These are phyloP conservation scores for Pipra filicauda DNA, from an alignment of 2,113 vertebrate species.

Conservation along the genomic window DNA sequence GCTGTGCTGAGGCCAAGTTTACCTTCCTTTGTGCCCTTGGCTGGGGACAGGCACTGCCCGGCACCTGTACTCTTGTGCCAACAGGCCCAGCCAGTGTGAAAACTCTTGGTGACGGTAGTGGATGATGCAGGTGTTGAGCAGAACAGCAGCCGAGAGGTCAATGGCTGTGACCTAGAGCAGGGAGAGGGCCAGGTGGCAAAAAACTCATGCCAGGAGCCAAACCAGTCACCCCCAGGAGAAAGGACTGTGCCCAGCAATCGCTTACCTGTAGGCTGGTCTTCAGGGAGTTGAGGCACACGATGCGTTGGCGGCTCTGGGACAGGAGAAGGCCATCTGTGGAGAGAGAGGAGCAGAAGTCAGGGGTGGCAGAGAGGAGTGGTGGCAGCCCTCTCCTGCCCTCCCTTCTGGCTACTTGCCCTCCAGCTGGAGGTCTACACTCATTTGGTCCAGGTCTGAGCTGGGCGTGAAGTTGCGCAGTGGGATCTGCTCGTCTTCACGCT, in stretches of 20 bases:
- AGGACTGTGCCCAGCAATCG: fast-evolving
- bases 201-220: neutral
- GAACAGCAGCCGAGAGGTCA: constrained; percentile 84
- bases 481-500: constrained; percentile 84
- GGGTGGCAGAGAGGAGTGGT: neutral
- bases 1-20: neutral
- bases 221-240: neutral
- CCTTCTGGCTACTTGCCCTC: constrained; percentile 78
- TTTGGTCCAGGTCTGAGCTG: constrained; percentile 88
- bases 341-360: neutral
- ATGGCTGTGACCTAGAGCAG: constrained; percentile 85
- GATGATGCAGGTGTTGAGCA: constrained; percentile 92
- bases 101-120: constrained; percentile 98
- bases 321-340: constrained; percentile 89
- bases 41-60: constrained; percentile 25
- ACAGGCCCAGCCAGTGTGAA: constrained; percentile 88
- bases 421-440: constrained; percentile 85
- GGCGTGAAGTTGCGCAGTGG: constrained; percentile 86
- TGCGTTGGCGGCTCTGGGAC: constrained; percentile 96
- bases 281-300: constrained; percentile 89
- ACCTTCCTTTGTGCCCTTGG: constrained; percentile 65
- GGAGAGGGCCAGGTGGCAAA: constrained; percentile 6
- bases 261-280: constrained; percentile 86
- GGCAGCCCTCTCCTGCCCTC: neutral
- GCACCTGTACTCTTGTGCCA: constrained; percentile 80